These are phyloP conservation scores for Pelodytes ibericus DNA, from an alignment of 2,797 vertebrate genomes.

Conservation along the genomic window DNA sequence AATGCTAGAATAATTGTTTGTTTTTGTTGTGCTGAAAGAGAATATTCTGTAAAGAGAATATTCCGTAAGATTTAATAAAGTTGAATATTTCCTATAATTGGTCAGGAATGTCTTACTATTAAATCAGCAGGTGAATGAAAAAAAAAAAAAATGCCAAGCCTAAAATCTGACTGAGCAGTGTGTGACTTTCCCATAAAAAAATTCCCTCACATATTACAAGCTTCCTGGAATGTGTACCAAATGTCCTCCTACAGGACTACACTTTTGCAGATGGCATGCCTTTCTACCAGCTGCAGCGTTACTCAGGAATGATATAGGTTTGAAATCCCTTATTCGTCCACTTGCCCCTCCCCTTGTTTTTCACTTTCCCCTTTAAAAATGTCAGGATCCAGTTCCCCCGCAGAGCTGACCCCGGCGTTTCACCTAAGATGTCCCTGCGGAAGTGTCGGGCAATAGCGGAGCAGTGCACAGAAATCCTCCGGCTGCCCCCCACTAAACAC, in stretches of 20 bases:
- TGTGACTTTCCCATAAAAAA: constrained; percentile 36
- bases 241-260: constrained; percentile 16
- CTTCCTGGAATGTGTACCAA: constrained; percentile 42
- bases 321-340: too few species aligned
- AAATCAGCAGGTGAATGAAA: constrained; percentile 32
- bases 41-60: constrained; percentile 1
- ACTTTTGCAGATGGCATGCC: constrained; percentile 22
- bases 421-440: too few species aligned
- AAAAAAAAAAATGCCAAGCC: constrained; percentile 15
- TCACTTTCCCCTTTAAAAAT: too few species aligned
- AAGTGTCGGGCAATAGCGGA: too few species aligned
- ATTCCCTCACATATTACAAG: constrained; percentile 26
- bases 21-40: neutral
- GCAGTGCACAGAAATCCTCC: too few species aligned
- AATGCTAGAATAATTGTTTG: neutral
- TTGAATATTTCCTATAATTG: constrained; percentile 28
- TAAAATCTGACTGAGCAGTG: constrained; percentile 19
- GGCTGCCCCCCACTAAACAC: too few species aligned
- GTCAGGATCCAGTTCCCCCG: too few species aligned
- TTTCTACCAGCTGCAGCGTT: constrained; percentile 8
- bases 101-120: constrained; percentile 34
- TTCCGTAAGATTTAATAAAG: constrained; percentile 10
- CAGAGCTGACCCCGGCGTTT: too few species aligned
- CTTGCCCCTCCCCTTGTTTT: too few species aligned
- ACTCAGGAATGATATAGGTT: constrained; percentile 12